These are phyloP conservation scores for Spilarctia lutea DNA, from an alignment of 2,888 invertebrate species.

Conservation along the genomic window DNA sequence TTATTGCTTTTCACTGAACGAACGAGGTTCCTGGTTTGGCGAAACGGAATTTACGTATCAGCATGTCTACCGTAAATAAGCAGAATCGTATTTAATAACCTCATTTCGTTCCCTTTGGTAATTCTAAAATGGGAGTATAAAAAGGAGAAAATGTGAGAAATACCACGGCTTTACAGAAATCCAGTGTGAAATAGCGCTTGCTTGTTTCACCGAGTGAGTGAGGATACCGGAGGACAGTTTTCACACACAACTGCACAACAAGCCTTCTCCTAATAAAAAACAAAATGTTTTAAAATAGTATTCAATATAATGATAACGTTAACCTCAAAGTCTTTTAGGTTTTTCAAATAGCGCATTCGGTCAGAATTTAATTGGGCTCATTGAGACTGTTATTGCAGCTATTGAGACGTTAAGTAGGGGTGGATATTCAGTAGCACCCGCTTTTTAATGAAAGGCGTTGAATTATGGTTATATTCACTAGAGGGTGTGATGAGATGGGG, in stretches of 20 bases:
- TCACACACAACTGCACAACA: no score
- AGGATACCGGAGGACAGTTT: no score
- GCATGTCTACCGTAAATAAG: no score
- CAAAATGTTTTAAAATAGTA: constrained; percentile 12
- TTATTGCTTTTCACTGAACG: neutral
- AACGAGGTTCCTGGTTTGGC: neutral
- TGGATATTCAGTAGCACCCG: constrained; percentile 24
- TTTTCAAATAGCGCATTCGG: constrained; percentile 34
- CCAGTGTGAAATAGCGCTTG: no score
- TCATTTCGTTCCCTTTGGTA: no score
- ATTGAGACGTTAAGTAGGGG: constrained; percentile 43
- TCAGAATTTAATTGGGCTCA: constrained; percentile 52
- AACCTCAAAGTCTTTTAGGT: constrained; percentile 18
- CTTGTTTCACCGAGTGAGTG: no score
- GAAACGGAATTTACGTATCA: no score
- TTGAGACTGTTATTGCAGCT: constrained; percentile 48
- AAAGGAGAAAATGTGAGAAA: no score
- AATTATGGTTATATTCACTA: constrained; percentile 8
- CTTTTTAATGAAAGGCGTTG: constrained; percentile 20
- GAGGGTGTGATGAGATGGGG: neutral
- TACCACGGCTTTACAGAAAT: no score
- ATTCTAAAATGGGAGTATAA: no score
- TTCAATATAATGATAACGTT: constrained; percentile 26
- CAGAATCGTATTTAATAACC: no score
- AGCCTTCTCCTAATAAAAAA: neutral